Evolutionary conservation across 1,140 invertebrate genomes (phyloP), one percentile per base, ranked within the genome.

Genomic region (Nymphalis io): DNA sequence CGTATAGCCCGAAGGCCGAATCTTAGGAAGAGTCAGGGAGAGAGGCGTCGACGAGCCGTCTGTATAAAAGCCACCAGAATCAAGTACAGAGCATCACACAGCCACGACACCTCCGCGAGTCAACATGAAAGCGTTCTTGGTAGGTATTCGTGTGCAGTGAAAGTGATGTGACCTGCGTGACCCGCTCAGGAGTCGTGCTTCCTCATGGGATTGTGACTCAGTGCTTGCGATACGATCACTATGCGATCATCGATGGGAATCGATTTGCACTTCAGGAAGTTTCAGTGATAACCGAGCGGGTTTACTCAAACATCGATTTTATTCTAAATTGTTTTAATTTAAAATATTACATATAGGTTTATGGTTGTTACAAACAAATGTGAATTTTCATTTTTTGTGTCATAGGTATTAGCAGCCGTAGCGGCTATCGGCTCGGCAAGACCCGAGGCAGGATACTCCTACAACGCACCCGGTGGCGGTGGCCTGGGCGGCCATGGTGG

Each of bases 361-460:
- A 33, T 6, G 6, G 18, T 27, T n/a, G 3, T 20, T 55, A 21
- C 3, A 40, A 40, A 55, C 48, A 64, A 57, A 53, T 64, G 62
- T 64, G 62, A 66, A 61, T 60, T 40, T 23, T 68, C 60, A 46
- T 70, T 64, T n/a, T 68, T 84, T 86, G 68, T 85, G 70, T 71
- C 72, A 69, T 79, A 92, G 88, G 89, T 93, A 86, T 91, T 93
- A 84, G 93, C 93, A 75, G 87, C 89, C 81, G 93, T 93, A 71
- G 92, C 93, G 91, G 93, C 93, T 21, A 80, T 93, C 83, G 93
- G 93, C 81, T 92, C 92, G 76, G 93, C 93, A 42, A 88, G 93
- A 67, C 93, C 93, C 74, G 93, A 94, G 87, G 93, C 93, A 75
- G 93, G 93, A 71, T 94, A 94, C 84, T 92, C 90, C 77, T 94